phyloP scores from a whole-genome alignment of 2,113 vertebrate species.

The Chloropsis cyanopogon region DNA sequence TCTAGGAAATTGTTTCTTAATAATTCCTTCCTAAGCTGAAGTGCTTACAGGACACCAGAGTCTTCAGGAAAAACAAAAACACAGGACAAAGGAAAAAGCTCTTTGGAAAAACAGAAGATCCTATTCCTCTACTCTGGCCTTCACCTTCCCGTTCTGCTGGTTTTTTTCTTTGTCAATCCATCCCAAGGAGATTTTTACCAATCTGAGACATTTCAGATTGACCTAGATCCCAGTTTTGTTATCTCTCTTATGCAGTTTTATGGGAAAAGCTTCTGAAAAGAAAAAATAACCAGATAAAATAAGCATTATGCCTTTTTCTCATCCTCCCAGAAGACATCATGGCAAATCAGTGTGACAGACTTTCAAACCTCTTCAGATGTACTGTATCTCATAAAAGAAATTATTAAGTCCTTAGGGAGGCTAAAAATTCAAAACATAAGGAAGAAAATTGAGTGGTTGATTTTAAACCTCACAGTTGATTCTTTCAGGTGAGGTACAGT shows the following conservation, averaged over 20 bases:
- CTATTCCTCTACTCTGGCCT: neutral
- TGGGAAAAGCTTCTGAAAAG: neutral
- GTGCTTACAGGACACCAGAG: neutral
- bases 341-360: neutral
- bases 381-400: neutral
- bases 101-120: neutral
- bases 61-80: neutral
- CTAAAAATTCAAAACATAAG: neutral
- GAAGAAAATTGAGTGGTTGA: neutral
- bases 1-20: neutral
- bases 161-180: neutral
- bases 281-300: neutral
- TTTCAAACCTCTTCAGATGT: neutral
- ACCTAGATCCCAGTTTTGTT: neutral
- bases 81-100: neutral
- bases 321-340: neutral
- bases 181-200: neutral
- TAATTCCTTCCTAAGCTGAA: neutral
- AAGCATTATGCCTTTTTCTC: neutral
- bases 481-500: neutral
- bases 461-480: neutral
- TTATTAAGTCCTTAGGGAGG: neutral
- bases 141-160: neutral
- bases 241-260: neutral
- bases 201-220: neutral